phyloP scores from a whole-genome alignment of 64 coral and sea anemone genomes.

The Cladopsammia gracilis region DNA sequence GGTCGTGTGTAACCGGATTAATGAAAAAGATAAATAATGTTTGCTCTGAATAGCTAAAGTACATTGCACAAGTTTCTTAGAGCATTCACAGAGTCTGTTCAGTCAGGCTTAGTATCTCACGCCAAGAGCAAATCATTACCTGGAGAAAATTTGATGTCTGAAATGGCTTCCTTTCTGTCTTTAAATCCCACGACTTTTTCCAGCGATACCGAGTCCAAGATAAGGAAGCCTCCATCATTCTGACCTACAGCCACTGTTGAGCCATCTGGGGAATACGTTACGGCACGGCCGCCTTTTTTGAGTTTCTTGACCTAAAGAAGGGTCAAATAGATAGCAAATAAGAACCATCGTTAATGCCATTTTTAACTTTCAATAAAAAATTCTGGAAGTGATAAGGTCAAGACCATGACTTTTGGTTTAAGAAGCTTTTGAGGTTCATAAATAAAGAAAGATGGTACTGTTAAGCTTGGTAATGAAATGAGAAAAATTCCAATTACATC shows the following conservation, averaged over 20 bases:
- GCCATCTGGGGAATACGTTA: conserved; percentile 93
- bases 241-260: conserved; percentile 90
- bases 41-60: too few relatives aligned
- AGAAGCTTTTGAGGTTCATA: too few relatives aligned
- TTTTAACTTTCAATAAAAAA: too few relatives aligned
- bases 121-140: conserved; percentile 48
- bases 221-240: conserved; percentile 93
- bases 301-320: conserved; percentile 82
- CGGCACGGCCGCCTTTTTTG: conserved; percentile 89
- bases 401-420: too few relatives aligned
- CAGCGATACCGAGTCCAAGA: conserved; percentile 84
- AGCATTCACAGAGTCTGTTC: too few relatives aligned
- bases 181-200: conserved; percentile 88
- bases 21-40: too few relatives aligned
- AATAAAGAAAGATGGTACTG: too few relatives aligned
- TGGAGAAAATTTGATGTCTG: conserved; percentile 98
- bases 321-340: not conserved
- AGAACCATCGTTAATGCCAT: not conserved
- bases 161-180: conserved; percentile 93
- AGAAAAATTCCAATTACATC: too few relatives aligned
- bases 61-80: too few relatives aligned
- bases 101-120: not conserved
- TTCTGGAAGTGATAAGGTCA: too few relatives aligned
- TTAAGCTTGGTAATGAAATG: too few relatives aligned
- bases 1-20: too few relatives aligned